phyloP scores from a whole-genome alignment of 2,888 invertebrate species.

The Lacanobia oleracea region DNA sequence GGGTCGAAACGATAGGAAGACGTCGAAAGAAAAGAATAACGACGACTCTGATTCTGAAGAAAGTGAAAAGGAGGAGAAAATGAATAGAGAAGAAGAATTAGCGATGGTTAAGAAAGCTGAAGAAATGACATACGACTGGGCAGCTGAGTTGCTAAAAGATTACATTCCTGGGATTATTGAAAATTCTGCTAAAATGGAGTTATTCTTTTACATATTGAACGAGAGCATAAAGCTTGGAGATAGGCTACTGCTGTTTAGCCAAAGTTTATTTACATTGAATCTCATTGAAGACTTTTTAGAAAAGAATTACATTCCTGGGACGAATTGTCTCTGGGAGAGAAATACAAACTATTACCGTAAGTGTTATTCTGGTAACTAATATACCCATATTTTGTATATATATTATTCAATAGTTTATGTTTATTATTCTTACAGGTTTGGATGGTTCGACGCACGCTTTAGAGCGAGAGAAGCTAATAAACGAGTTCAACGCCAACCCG shows the following conservation, averaged over 20 bases:
- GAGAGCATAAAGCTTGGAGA: constrained; percentile 97
- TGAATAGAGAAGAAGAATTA: constrained; percentile 90
- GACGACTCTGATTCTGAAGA: constrained; percentile 90
- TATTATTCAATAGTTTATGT: neutral
- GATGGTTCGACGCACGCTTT: constrained; percentile 98
- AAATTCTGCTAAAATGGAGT: constrained; percentile 98
- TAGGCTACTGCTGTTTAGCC: constrained; percentile 98
- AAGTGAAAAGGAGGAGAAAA: constrained; percentile 91
- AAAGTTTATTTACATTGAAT: constrained; percentile 98
- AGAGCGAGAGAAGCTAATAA: constrained; percentile 98
- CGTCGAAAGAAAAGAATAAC: constrained; percentile 89
- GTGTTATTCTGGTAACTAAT: constrained; percentile 76
- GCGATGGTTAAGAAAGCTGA: constrained; percentile 93
- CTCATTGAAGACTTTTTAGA: constrained; percentile 98
- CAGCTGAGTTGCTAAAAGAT: constrained; percentile 94
- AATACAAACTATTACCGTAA: constrained; percentile 97
- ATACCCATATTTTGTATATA: neutral
- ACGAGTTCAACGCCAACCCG: constrained; percentile 97
- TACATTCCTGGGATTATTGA: constrained; percentile 97
- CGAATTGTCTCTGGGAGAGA: constrained; percentile 94
- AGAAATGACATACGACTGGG: constrained; percentile 97
- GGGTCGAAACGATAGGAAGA: constrained; percentile 85
- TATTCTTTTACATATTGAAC: constrained; percentile 97
- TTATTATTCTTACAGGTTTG: constrained; percentile 91
- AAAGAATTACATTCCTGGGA: constrained; percentile 92